Evolutionary conservation across 2,113 vertebrate genomes (phyloP).

Genomic region (Brachyistius frenatus): DNA sequence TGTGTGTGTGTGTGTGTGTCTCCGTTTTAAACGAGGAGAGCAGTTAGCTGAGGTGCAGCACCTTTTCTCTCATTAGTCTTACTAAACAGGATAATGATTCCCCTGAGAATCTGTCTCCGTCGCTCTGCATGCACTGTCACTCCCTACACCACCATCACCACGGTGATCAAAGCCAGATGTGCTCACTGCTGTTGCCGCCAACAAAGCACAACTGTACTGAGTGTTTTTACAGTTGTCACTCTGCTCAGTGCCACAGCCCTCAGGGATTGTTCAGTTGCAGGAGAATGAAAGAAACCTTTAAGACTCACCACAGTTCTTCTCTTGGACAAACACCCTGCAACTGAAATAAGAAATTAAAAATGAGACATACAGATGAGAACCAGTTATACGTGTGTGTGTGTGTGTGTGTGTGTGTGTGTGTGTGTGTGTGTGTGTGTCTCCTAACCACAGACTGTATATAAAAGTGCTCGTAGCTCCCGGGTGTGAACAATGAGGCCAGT

Average conservation of each 20-base stretch:
- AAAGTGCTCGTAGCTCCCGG: too few species aligned
- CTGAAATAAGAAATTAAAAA: constrained; percentile 14
- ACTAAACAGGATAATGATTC: constrained; percentile 85
- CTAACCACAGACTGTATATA: too few species aligned
- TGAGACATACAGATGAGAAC: neutral
- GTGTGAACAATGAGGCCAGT: too few species aligned
- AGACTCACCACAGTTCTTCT: constrained; percentile 17
- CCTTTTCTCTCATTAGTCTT: constrained; percentile 83
- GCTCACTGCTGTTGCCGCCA: constrained; percentile 66
- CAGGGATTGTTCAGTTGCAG: constrained; percentile 47
- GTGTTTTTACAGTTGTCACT: constrained; percentile 70
- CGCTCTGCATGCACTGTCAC: constrained; percentile 74
- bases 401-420: neutral
- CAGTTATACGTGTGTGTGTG: neutral
- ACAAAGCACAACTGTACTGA: constrained; percentile 64
- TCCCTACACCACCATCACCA: constrained; percentile 73
- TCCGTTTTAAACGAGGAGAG: constrained; percentile 62
- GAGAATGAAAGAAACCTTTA: constrained; percentile 18
- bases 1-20: constrained; percentile 8
- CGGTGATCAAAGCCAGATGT: constrained; percentile 84
- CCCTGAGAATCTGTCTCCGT: constrained; percentile 67
- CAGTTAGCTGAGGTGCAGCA: constrained; percentile 68
- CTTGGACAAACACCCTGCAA: neutral
- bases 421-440: too few species aligned
- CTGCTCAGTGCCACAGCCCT: constrained; percentile 47